Percentiles rank a stretch among this genome's conserved stretches.
phyloP scores from a whole-genome alignment of 1,140 invertebrate species.

The Drosophila gunungcola region DNA sequence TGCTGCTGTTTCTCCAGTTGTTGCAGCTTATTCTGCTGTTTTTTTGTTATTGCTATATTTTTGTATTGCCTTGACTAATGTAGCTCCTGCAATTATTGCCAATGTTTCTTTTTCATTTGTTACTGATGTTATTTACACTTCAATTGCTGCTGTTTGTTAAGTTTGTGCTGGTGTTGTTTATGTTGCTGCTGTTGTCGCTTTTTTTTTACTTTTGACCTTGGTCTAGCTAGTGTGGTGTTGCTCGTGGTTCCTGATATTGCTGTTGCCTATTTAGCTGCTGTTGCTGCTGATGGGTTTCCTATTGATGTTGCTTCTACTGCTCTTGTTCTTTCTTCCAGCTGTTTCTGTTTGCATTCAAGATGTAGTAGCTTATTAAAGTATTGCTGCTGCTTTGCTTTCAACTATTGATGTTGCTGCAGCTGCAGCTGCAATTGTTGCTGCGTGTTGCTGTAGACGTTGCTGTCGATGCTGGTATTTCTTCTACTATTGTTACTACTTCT shows the following conservation, averaged over 20 bases:
- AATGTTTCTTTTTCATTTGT: neutral
- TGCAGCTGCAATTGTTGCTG: neutral
- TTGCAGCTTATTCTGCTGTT: neutral
- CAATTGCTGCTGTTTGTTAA: neutral
- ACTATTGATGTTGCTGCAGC: no score
- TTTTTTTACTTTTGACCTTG: constrained; percentile 1
- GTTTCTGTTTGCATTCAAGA: neutral
- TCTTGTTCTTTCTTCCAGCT: neutral
- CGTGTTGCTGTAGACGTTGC: neutral
- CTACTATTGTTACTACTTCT: constrained; percentile 4
- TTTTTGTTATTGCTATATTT: no score
- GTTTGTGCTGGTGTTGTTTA: neutral
- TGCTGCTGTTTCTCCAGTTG: neutral
- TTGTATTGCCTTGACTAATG: neutral
- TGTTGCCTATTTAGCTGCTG: neutral
- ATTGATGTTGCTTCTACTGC: constrained; percentile 6
- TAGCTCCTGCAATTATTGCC: neutral
- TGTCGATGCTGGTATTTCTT: neutral
- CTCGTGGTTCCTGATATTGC: neutral
- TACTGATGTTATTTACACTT: neutral
- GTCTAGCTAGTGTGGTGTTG: neutral
- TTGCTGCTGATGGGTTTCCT: neutral
- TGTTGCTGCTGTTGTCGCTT: neutral
- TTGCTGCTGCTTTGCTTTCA: neutral
- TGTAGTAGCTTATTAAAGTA: no score